phyloP scores from a whole-genome alignment of 2,797 vertebrate genomes.

The Mallotus villosus region DNA sequence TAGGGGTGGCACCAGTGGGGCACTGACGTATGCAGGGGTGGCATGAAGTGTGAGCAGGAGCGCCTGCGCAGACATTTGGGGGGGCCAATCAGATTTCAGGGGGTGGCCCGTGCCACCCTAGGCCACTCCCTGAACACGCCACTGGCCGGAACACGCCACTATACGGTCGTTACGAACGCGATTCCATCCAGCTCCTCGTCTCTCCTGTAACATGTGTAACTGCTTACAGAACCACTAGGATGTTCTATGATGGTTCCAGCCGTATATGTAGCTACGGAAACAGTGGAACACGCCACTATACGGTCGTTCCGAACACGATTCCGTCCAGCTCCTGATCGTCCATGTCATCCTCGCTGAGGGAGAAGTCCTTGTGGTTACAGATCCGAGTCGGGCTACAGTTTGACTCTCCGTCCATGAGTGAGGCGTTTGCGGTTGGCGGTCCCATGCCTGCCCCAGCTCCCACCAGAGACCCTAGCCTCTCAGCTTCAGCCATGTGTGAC shows the following conservation, averaged over 20 bases:
- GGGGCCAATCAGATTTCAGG: too few relatives aligned
- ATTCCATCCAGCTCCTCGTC: conserved; percentile 64
- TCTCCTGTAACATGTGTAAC: too few relatives aligned
- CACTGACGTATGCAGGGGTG: too few relatives aligned
- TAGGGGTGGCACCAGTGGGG: too few relatives aligned
- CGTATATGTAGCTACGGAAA: too few relatives aligned
- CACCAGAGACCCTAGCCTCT: conserved; percentile 63
- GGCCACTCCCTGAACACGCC: too few relatives aligned
- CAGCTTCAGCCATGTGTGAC: conserved; percentile 74
- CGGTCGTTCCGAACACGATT: conserved; percentile 77
- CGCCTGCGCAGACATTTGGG: too few relatives aligned
- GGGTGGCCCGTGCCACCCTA: too few relatives aligned
- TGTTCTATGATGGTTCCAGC: too few relatives aligned
- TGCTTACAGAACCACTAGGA: too few relatives aligned
- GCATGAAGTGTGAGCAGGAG: too few relatives aligned
- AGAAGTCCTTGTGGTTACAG: conserved; percentile 68
- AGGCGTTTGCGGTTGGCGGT: conserved; percentile 34
- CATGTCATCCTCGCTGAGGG: conserved; percentile 65
- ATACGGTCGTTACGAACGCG: conserved; percentile 79
- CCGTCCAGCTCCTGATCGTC: conserved; percentile 63
- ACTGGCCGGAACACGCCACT: neutral
- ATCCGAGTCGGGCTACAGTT: conserved; percentile 59
- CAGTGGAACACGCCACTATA: conserved; percentile 46
- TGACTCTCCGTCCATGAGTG: conserved; percentile 46
- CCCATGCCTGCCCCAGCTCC: conserved; percentile 13